These are phyloP conservation scores for Cololabis saira DNA, from an alignment of 2,113 vertebrate genomes.

Conservation along the genomic window DNA sequence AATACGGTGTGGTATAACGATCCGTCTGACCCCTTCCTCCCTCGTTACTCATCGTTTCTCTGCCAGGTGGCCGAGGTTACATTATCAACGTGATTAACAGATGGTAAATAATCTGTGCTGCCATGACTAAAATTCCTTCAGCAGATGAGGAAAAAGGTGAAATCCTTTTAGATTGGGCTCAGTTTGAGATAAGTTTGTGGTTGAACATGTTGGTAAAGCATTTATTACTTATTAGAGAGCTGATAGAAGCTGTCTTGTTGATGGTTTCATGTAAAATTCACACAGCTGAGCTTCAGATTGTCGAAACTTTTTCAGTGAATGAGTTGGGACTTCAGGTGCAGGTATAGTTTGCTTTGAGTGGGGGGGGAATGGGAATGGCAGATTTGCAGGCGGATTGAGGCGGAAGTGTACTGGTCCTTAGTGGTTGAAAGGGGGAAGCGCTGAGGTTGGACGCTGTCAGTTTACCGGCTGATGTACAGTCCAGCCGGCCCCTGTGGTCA, in stretches of 20 bases:
- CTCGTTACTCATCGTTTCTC: constrained; percentile 7
- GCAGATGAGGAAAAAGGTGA: constrained; percentile 18
- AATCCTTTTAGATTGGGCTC: not conserved
- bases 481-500: no score
- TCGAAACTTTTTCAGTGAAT: not conserved
- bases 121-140: constrained; percentile 35
- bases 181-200: constrained; percentile 4
- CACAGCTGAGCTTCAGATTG: not conserved
- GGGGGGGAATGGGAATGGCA: no score
- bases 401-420: no score
- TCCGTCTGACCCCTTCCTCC: constrained; percentile 2
- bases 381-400: no score
- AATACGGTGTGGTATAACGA: constrained; percentile 1
- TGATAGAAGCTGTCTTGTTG: not conserved
- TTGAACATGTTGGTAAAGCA: not conserved
- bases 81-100: constrained; percentile 46
- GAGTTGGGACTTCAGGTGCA: no score
- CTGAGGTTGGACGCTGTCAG: no score
- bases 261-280: not conserved
- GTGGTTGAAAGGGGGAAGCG: no score
- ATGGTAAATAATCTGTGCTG: constrained; percentile 47
- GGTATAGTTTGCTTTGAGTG: no score
- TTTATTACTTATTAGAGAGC: not conserved
- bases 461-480: no score
- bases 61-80: constrained; percentile 50